phyloP scores from a whole-genome alignment of 2,888 invertebrate genomes.

The Bimastos eiseni region DNA sequence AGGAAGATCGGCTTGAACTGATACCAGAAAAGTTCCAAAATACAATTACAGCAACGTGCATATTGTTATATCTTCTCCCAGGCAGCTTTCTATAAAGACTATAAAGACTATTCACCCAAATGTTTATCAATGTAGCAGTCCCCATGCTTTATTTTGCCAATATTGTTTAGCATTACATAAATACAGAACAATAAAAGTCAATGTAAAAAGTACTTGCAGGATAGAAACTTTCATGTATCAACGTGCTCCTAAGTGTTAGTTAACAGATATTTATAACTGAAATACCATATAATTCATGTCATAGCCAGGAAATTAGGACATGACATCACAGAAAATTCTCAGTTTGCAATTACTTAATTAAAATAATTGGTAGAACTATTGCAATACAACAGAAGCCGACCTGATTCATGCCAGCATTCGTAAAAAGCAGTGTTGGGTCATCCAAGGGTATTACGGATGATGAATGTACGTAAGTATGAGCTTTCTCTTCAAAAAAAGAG shows the following conservation, averaged over 20 bases:
- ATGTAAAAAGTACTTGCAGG: background rate
- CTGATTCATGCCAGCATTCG: conserved; percentile 99
- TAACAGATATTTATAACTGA: background rate
- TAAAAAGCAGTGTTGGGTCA: conserved; percentile 94
- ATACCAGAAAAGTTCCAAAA: background rate
- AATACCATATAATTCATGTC: no score
- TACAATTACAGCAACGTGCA: background rate
- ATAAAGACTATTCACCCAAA: no score
- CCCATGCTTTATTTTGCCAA: background rate
- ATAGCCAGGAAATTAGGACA: no score
- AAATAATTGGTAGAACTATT: background rate
- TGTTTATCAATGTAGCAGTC: no score
- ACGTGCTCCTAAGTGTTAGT: background rate
- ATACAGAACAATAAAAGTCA: conserved; percentile 9
- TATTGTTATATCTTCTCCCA: background rate
- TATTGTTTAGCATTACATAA: no score
- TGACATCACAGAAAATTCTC: background rate
- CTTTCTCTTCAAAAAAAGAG: conserved; percentile 79
- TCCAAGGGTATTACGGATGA: conserved; percentile 95
- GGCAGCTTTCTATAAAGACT: no score
- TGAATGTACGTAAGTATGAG: conserved; percentile 92
- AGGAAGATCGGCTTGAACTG: conserved; percentile 96
- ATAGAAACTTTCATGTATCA: background rate
- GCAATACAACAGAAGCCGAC: conserved; percentile 56
- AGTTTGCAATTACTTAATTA: background rate